Conservation (phyloP, 1,140 invertebrate species). For the Stegodyphus dumicola region DNA sequence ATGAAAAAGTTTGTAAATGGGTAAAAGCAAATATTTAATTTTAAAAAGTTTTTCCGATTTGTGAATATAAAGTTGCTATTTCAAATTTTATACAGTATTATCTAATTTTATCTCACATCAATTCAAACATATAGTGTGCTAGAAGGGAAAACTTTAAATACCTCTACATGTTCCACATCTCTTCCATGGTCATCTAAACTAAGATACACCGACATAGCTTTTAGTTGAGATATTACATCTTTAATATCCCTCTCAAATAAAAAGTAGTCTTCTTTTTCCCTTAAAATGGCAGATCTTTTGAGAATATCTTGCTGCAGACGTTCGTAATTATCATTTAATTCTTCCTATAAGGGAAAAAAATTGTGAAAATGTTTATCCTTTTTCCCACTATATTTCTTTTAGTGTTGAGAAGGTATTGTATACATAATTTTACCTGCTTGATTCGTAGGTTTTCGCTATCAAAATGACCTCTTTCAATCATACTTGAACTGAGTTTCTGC, state of each 20-base stretch:
- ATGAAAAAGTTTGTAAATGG: too few relatives aligned
- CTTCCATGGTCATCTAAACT: constrained; percentile 92
- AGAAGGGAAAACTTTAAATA: constrained; percentile 41
- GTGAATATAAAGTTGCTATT: too few relatives aligned
- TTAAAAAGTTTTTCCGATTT: too few relatives aligned
- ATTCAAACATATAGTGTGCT: background rate
- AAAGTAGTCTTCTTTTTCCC: constrained; percentile 72
- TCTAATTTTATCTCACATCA: too few relatives aligned
- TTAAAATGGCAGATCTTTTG: constrained; percentile 72
- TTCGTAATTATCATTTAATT: constrained; percentile 79
- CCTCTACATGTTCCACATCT: constrained; percentile 94
- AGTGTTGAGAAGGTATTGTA: constrained; percentile 64
- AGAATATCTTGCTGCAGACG: constrained; percentile 79
- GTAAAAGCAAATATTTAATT: too few relatives aligned
- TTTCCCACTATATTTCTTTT: background rate
- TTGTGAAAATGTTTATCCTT: constrained; percentile 60
- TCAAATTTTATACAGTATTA: too few relatives aligned
- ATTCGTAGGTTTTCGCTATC: constrained; percentile 93
- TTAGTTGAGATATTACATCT: constrained; percentile 88
- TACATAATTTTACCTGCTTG: constrained; percentile 76
- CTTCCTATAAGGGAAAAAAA: constrained; percentile 77
- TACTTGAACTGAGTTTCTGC: constrained; percentile 77
- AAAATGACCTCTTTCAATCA: constrained; percentile 93
- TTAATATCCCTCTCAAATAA: constrained; percentile 85
- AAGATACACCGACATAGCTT: constrained; percentile 79